These are phyloP conservation scores for Aleiodes testaceus DNA, from an alignment of 2,888 invertebrate genomes.

Conservation along the genomic window DNA sequence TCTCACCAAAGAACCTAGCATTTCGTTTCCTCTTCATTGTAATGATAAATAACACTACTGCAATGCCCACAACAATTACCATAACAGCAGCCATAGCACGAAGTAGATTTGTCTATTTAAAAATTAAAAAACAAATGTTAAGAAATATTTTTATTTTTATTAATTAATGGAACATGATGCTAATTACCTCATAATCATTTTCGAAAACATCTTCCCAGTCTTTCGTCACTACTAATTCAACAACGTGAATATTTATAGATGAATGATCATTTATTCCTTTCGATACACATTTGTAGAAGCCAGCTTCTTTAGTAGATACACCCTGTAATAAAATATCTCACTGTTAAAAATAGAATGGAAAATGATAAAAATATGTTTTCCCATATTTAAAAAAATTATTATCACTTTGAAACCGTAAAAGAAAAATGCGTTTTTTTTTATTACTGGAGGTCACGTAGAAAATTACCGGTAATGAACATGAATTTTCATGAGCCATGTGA, in stretches of 20 bases:
- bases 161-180: constrained; percentile 4
- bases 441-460: neutral
- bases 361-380: no score
- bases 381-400: neutral
- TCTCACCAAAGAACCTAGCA: constrained; percentile 66
- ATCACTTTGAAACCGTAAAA: neutral
- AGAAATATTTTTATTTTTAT: neutral
- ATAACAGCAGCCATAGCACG: constrained; percentile 64
- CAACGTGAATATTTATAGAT: constrained; percentile 75
- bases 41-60: constrained; percentile 62
- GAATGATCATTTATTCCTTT: constrained; percentile 75
- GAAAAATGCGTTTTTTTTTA: neutral
- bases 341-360: neutral
- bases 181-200: constrained; percentile 69
- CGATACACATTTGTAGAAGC: constrained; percentile 80
- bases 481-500: constrained; percentile 2
- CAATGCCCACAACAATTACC: constrained; percentile 64
- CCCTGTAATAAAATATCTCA: constrained; percentile 71
- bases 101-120: constrained; percentile 64
- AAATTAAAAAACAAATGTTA: constrained; percentile 14
- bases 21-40: constrained; percentile 57
- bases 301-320: constrained; percentile 78
- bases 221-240: constrained; percentile 78
- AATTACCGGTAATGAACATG: neutral
- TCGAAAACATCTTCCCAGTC: constrained; percentile 71